phyloP scores from a whole-genome alignment of 1,140 invertebrate species.

The Tetranychus cinnabarinus region DNA sequence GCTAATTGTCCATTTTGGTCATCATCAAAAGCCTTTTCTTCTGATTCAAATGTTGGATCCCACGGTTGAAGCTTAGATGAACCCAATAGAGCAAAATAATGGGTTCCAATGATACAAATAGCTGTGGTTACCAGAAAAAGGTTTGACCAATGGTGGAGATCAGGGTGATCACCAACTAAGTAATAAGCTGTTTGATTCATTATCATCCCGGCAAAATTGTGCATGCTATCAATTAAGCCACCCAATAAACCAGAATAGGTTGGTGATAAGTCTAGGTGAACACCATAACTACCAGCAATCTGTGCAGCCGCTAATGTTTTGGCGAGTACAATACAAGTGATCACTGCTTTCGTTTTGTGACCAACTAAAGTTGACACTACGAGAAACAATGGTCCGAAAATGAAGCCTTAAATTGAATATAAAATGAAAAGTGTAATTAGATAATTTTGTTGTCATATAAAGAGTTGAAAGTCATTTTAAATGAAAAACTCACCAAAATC shows the following conservation, averaged over 20 bases:
- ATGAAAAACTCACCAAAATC: background rate
- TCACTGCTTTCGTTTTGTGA: constrained; percentile 22
- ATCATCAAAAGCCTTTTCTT: no score
- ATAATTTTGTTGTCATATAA: background rate
- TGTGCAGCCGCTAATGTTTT: constrained; percentile 6
- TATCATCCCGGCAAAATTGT: constrained; percentile 16
- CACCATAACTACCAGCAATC: constrained; percentile 3
- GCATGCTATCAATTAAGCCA: constrained; percentile 17
- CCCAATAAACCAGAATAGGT: constrained; percentile 14
- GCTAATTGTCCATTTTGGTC: no score
- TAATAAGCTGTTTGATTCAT: constrained; percentile 13
- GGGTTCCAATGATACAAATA: constrained; percentile 44
- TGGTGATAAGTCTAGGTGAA: constrained; percentile 12
- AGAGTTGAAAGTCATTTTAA: no score
- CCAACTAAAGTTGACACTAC: constrained; percentile 39
- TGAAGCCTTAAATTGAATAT: constrained; percentile 19
- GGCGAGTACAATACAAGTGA: background rate
- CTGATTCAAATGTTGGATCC: no score
- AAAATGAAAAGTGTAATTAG: constrained; percentile 13
- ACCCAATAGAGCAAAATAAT: constrained; percentile 33
- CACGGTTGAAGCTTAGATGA: constrained; percentile 9
- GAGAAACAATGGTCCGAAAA: constrained; percentile 40
- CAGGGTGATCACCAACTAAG: constrained; percentile 27
- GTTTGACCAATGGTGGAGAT: constrained; percentile 48
- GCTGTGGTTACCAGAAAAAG: constrained; percentile 55